Conservation (phyloP, 2,797 vertebrate genomes). For the Tenualosa thibaudeaui region DNA sequence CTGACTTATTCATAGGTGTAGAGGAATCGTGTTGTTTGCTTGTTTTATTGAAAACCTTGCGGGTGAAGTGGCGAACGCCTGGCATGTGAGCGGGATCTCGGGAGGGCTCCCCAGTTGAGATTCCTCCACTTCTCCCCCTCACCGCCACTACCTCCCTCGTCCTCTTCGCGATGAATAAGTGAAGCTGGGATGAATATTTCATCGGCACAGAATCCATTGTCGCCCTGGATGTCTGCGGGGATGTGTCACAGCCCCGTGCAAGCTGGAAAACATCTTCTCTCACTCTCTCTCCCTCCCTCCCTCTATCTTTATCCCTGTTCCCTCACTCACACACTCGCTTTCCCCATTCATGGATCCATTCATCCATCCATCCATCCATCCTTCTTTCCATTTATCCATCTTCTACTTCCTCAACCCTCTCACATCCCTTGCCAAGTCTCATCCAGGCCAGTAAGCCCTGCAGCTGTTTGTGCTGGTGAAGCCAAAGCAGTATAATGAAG, state of each 20-base stretch:
- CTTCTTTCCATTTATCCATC: neutral
- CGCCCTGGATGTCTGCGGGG: conserved; percentile 64
- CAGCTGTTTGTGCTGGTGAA: neutral
- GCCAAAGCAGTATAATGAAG: neutral
- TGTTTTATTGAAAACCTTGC: conserved; percentile 83
- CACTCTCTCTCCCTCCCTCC: neutral
- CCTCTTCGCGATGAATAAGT: conserved; percentile 76
- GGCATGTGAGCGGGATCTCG: conserved; percentile 73
- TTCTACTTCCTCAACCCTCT: neutral
- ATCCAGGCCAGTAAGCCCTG: neutral
- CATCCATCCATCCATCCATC: neutral
- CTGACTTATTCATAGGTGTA: conserved; percentile 81
- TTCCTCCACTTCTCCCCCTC: neutral
- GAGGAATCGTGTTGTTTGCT: conserved; percentile 82
- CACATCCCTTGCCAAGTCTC: neutral
- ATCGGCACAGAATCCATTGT: conserved; percentile 72
- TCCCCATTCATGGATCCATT: neutral
- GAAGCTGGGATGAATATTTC: conserved; percentile 75
- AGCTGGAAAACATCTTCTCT: conserved; percentile 45
- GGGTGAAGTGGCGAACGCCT: conserved; percentile 73
- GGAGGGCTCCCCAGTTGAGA: conserved; percentile 73
- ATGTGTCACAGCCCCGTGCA: conserved; percentile 58
- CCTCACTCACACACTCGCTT: neutral
- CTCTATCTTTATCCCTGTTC: no score
- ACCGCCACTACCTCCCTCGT: conserved; percentile 26